Conservation (phyloP, 2,113 vertebrate species). For the Menura novaehollandiae region DNA sequence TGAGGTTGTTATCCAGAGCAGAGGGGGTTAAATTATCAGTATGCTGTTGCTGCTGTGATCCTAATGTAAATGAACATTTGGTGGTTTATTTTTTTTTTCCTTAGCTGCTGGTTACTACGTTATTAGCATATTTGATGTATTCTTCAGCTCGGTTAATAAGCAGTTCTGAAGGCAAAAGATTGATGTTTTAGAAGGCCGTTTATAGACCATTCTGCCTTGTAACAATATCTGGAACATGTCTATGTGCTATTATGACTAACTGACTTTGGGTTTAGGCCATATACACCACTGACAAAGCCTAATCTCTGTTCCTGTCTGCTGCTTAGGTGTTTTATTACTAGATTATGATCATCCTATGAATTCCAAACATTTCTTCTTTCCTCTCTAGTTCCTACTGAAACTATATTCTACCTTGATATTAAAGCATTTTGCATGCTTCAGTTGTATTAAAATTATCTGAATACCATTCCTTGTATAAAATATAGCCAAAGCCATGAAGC, state of each 20-base stretch:
- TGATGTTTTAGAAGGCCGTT: constrained; percentile 49
- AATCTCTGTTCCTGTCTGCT: not conserved
- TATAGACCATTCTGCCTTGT: constrained; percentile 42
- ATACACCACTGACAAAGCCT: constrained; percentile 11
- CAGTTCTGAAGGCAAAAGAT: constrained; percentile 46
- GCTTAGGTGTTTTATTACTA: constrained; percentile 2
- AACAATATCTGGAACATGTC: constrained; percentile 56
- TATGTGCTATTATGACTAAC: constrained; percentile 7
- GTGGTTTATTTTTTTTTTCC: constrained; percentile 31
- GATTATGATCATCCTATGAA: not conserved
- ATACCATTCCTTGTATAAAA: not conserved
- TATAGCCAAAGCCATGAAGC: not conserved
- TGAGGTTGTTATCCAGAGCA: constrained; percentile 19
- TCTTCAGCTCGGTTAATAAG: constrained; percentile 65
- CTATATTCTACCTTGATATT: not conserved
- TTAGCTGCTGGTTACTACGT: constrained; percentile 47
- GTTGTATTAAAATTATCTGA: not conserved
- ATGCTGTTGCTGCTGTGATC: constrained; percentile 47
- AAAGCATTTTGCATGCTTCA: not conserved
- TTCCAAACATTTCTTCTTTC: not conserved
- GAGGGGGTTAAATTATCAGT: constrained; percentile 64
- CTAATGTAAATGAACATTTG: constrained; percentile 66
- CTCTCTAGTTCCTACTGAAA: not conserved
- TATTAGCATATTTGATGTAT: constrained; percentile 69
- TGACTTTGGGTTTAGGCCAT: constrained; percentile 49